Percentiles rank a stretch among this genome's conserved stretches.
Evolutionary conservation across 1,140 invertebrate species (phyloP).

Genomic region (Hirudo medicinalis): DNA sequence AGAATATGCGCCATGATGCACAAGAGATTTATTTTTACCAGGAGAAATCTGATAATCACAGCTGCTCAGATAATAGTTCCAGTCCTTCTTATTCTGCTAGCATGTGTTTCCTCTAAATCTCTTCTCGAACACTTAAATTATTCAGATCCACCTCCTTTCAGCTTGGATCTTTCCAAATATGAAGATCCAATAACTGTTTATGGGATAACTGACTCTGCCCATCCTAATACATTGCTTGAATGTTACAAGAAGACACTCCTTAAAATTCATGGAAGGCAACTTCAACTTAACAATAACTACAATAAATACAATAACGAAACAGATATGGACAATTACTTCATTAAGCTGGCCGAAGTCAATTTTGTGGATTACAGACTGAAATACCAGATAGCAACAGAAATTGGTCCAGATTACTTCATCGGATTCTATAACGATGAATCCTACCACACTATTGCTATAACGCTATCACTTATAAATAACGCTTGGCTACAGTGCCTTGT

Average conservation of each 20-base stretch:
- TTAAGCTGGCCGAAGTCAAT: neutral
- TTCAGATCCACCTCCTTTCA: slow-evolving; percentile 4
- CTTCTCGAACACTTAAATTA: neutral
- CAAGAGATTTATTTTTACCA: slow-evolving; percentile 10
- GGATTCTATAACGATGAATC: slow-evolving; percentile 46
- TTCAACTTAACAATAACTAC: too few relatives aligned
- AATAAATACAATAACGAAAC: slow-evolving; percentile 4
- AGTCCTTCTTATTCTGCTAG: neutral
- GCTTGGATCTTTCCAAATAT: neutral
- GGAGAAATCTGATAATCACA: neutral
- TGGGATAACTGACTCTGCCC: too few relatives aligned
- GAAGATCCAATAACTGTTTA: slow-evolving; percentile 5
- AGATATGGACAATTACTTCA: slow-evolving; percentile 13
- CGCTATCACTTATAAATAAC: slow-evolving; percentile 49
- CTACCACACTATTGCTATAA: slow-evolving; percentile 55
- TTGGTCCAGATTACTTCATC: slow-evolving; percentile 1
- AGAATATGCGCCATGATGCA: neutral
- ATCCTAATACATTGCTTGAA: too few relatives aligned
- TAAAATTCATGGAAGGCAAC: too few relatives aligned
- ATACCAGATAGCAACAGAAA: slow-evolving; percentile 3
- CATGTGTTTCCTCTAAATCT: neutral
- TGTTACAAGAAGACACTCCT: too few relatives aligned
- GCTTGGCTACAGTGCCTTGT: slow-evolving; percentile 42
- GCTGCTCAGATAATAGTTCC: slow-evolving; percentile 9
- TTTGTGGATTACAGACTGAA: slow-evolving; percentile 5